Base-by-base conservation (phyloP, 2,888 invertebrate species). In the Cancer borealis region DNA sequence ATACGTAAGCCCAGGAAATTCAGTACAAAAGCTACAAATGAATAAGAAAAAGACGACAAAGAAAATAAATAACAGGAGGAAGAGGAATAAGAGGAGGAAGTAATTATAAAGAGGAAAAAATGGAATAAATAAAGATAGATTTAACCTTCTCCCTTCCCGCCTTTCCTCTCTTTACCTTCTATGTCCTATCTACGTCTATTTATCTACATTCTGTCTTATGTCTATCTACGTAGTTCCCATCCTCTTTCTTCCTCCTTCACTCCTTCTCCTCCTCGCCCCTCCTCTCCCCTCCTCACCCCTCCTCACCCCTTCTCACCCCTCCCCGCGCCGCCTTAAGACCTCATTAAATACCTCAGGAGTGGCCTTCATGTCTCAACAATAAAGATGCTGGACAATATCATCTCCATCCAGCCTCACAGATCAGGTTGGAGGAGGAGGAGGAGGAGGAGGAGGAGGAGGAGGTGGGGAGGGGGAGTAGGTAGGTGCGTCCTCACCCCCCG, bases 361-460 rank as follows among this genome's bases (percentile, higher is more conserved):
- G 30, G 10, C 79, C 79, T 79, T 79, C 79, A 79, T 26, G 79
- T 79, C 30, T 30, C 30, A 3, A 79, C 79, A 79, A 79, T 79
- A 79, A 79, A 79, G 79, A 79, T 79, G 79, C 79, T 79, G 30
- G 30, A 79, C 79, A 79, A 79, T 30, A 79, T 79, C 79, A 79
- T 79, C 79, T 60, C 54, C 88, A 30, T 26, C 47, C 90, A 90
- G 90, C 49, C 30, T 46, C 90, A 26, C 8, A n/a, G 54, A 54
- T 49, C 26, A 79, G 30, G 79, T 30, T 26, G 21, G 79, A 30
- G 79, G 30, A 73, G 73, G 21, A n/a, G 26, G 66, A 8, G n/a
- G 73, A 73, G 73, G n/a, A 73, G 73, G 10, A 30, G 30, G 30
- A 30, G 30, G 30, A 79, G 79, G 3, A 30, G 14, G 79, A 3